These are phyloP conservation scores for Melieria omissa DNA, from an alignment of 2,888 invertebrate genomes.

Conservation along the genomic window DNA sequence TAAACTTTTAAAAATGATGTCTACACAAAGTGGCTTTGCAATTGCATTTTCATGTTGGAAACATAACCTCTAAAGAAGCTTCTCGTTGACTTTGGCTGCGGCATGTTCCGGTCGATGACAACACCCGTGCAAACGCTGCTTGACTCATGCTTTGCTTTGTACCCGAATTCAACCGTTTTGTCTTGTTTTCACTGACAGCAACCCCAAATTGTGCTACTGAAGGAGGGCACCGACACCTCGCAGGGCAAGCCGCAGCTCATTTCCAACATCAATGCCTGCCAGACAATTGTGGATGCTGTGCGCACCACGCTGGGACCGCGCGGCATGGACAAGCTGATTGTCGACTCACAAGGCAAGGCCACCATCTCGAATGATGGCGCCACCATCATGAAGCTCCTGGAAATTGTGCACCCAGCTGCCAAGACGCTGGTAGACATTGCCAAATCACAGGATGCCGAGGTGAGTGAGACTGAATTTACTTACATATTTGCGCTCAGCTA, in stretches of 20 bases:
- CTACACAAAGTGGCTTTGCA: too few relatives aligned
- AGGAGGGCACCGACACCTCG: constrained; percentile 96
- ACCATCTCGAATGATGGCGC: constrained; percentile 99
- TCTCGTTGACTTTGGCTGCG: constrained; percentile 39
- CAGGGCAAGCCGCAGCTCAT: constrained; percentile 97
- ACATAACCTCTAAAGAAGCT: constrained; percentile 49
- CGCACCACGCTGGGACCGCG: constrained; percentile 97
- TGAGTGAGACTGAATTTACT: constrained; percentile 61
- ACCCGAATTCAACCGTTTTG: background rate
- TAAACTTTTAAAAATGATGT: too few relatives aligned
- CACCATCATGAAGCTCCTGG: constrained; percentile 97
- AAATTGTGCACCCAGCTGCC: constrained; percentile 98
- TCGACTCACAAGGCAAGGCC: constrained; percentile 87
- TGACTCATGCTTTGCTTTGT: constrained; percentile 34
- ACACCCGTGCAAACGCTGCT: constrained; percentile 9
- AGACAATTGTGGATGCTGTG: constrained; percentile 92
- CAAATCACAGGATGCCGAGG: constrained; percentile 98
- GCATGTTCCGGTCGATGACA: constrained; percentile 3
- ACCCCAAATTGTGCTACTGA: constrained; percentile 96
- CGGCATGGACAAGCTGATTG: constrained; percentile 99
- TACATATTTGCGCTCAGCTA: background rate
- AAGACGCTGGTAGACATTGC: constrained; percentile 98
- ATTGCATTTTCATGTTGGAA: background rate
- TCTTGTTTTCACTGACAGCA: constrained; percentile 73
- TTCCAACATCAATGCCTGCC: constrained; percentile 98